Conservation (phyloP, 2,888 invertebrate genomes). For the Torymus tubicola region DNA sequence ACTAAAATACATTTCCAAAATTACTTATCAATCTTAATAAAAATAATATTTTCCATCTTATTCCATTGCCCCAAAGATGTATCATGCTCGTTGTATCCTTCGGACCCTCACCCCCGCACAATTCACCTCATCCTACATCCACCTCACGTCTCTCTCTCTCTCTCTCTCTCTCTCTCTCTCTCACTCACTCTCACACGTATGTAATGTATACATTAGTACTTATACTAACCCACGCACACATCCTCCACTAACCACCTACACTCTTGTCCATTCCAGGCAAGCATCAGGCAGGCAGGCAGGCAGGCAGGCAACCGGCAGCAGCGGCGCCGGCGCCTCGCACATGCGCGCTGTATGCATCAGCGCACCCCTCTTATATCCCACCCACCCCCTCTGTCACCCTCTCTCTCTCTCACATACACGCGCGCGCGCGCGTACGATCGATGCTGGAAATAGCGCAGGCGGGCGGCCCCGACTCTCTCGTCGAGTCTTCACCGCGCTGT, state of each 20-base stretch:
- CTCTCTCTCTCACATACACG: neutral
- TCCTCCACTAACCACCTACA: too few species aligned
- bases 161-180: constrained; percentile 17
- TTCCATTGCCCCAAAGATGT: too few species aligned
- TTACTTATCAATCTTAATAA: too few species aligned
- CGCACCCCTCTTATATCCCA: neutral
- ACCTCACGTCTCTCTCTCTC: neutral
- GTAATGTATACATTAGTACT: too few species aligned
- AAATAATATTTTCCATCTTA: too few species aligned
- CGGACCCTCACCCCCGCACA: neutral
- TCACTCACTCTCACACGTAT: neutral
- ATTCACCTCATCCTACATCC: neutral
- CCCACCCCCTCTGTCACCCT: constrained; percentile 1
- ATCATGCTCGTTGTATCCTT: too few species aligned
- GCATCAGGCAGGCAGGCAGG: too few species aligned
- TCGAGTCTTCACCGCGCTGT: constrained; percentile 56
- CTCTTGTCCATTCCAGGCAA: too few species aligned
- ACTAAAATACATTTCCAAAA: too few species aligned
- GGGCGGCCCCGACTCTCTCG: constrained; percentile 59
- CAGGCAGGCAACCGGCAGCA: too few species aligned
- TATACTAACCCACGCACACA: too few species aligned
- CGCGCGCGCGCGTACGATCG: constrained; percentile 64
- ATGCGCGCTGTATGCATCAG: constrained; percentile 25
- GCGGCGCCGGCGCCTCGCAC: constrained; percentile 26
- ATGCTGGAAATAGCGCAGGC: constrained; percentile 75